Base-by-base conservation (phyloP, 2,797 vertebrate species). In the Myotis findleyi region DNA sequence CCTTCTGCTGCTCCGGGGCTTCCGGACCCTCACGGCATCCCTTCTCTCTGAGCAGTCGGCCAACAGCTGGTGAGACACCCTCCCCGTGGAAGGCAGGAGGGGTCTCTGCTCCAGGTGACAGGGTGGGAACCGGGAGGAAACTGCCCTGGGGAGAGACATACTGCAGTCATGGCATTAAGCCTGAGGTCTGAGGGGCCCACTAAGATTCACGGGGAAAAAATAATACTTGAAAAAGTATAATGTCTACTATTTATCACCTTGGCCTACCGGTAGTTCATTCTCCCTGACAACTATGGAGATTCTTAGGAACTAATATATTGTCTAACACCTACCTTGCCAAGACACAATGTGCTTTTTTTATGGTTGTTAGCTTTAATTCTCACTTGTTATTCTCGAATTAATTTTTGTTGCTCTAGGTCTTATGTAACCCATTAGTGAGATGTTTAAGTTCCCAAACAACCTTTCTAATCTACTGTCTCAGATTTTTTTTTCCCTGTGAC, bases 201-300 rank as follows among this genome's bases (percentile, higher is more conserved):
- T 59, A 92, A 97, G 97, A 97, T 97, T 97, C 97, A 97, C 92
- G 84, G 96, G 91, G 86, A 97, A 97, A 97, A 97, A 94, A 97
- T 95, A 94, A 96, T 95, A 97, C 96, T 97, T 97, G 91, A 96
- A 95, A 96, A 97, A 85, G 89, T 96, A 87, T 95, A 96, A 97
- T 96, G 92, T 87, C 93, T 96, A 82, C 86, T 96, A 97, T 97
- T 97, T 96, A 97, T 97, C 96, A 97, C 89, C 92, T 87, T 0
- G 0, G 76, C 87, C 92, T 91, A 82, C 86, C 68, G 84, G 89
- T 87, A 94, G 92, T 95, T 96, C 95, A 91, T 97, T 97, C 80
- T 96, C 91, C 55, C 47, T 94, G 96, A 95, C 95, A 92, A 86
- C 95, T 95, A 81, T 87, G 96, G 96, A 96, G 91, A 97, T 96